Evolutionary conservation across 2,797 vertebrate species (phyloP).

Genomic region (Ptychadena robeensis): DNA sequence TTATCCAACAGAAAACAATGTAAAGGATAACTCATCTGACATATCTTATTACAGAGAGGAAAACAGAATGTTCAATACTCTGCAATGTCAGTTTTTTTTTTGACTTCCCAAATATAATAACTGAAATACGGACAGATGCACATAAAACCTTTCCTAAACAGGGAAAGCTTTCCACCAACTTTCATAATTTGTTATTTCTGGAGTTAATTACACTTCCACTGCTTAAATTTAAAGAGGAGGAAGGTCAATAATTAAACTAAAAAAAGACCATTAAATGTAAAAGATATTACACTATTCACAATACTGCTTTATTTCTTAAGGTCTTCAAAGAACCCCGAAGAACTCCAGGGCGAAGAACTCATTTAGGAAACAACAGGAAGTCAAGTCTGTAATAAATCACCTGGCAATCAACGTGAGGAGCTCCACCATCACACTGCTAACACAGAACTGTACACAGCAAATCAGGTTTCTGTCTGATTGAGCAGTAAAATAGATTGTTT

Average conservation of each 20-base stretch:
- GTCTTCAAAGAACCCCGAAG: neutral
- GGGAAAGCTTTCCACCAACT: too few relatives aligned
- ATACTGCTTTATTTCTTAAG: neutral
- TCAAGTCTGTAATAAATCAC: neutral
- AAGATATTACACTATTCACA: neutral
- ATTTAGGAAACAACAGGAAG: neutral
- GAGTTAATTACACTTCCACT: conserved; percentile 16
- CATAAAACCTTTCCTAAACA: neutral
- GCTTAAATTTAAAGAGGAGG: conserved; percentile 20
- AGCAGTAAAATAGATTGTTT: too few relatives aligned
- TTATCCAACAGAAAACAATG: neutral
- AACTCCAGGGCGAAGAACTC: neutral
- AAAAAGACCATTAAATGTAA: neutral
- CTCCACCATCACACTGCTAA: neutral
- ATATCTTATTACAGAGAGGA: neutral
- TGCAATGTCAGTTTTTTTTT: neutral
- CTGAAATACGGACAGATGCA: neutral
- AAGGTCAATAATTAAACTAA: conserved; percentile 16
- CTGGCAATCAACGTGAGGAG: neutral
- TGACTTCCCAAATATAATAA: neutral
- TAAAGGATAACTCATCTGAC: neutral
- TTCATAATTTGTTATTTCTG: neutral
- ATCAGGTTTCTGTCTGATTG: too few relatives aligned
- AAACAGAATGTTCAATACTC: neutral
- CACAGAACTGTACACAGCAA: neutral